Percentiles rank a stretch among this genome's conserved stretches.
These are phyloP conservation scores for Halictus rubicundus DNA, from an alignment of 1,140 invertebrate species.

Conservation along the genomic window DNA sequence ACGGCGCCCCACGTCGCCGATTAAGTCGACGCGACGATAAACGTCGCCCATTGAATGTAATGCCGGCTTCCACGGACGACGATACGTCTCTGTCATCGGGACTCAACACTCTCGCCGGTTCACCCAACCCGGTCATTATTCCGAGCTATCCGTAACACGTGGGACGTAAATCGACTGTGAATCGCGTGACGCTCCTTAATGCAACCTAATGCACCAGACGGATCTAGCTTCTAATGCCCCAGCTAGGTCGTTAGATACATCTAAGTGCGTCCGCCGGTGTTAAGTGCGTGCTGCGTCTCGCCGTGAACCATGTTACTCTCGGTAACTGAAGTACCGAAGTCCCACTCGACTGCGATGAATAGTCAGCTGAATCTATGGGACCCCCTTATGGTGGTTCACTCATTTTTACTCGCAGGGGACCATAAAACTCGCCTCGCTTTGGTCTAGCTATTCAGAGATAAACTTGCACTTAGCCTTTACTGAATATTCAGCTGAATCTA, in stretches of 20 bases:
- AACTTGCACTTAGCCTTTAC: too few relatives aligned
- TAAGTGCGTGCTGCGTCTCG: not conserved
- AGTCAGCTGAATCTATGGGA: not conserved
- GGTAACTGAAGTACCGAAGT: not conserved
- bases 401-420: too few relatives aligned
- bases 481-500: too few relatives aligned
- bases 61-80: constrained; percentile 2
- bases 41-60: constrained; percentile 19
- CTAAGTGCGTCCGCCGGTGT: not conserved
- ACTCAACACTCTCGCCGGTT: not conserved
- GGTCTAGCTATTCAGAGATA: too few relatives aligned
- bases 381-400: not conserved
- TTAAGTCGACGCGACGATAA: not conserved
- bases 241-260: not conserved
- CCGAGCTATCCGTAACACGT: constrained; percentile 11
- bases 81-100: not conserved
- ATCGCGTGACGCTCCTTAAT: constrained; percentile 20
- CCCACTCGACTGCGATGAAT: not conserved
- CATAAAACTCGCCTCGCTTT: too few relatives aligned
- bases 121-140: constrained; percentile 1
- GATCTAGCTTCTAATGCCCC: constrained; percentile 2
- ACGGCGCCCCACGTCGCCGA: not conserved
- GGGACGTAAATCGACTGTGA: constrained; percentile 7
- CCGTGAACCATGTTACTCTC: not conserved
- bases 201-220: not conserved